Conservation (phyloP, 2,888 invertebrate genomes). For the Apomyelois bistriatella region DNA sequence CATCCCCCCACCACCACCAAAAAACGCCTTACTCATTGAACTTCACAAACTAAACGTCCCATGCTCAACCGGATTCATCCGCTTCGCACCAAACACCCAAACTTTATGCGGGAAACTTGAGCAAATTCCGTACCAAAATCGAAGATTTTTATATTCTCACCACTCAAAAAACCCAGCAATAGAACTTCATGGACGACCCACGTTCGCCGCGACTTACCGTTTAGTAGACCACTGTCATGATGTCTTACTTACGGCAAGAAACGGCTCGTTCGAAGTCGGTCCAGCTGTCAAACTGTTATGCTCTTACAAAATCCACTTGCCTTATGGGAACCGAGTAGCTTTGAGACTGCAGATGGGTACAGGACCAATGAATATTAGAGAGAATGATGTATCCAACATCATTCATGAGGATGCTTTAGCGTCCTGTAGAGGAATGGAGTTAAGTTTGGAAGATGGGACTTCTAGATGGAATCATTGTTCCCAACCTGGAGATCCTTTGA, state of each 20-base stretch:
- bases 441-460: slow-evolving; percentile 79
- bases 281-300: slow-evolving; percentile 81
- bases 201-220: slow-evolving; percentile 83
- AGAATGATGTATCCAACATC: slow-evolving; percentile 54
- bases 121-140: slow-evolving; percentile 80
- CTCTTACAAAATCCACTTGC: slow-evolving; percentile 84
- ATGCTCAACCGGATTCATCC: slow-evolving; percentile 81
- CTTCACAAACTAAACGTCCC: slow-evolving; percentile 85
- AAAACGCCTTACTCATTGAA: slow-evolving; percentile 82
- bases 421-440: slow-evolving; percentile 78
- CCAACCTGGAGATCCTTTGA: slow-evolving; percentile 75
- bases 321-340: slow-evolving; percentile 85
- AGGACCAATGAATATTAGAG: slow-evolving; percentile 51
- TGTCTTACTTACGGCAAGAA: slow-evolving; percentile 81
- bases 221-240: slow-evolving; percentile 87
- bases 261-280: slow-evolving; percentile 83
- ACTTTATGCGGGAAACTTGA: slow-evolving; percentile 85
- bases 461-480: slow-evolving; percentile 82
- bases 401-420: slow-evolving; percentile 58
- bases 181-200: slow-evolving; percentile 81
- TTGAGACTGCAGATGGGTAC: slow-evolving; percentile 80
- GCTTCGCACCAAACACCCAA: slow-evolving; percentile 75
- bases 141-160: slow-evolving; percentile 79
- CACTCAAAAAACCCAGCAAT: slow-evolving; percentile 73
- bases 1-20: slow-evolving; percentile 63